Percentiles rank a stretch among this genome's conserved stretches.
Evolutionary conservation across 2,888 invertebrate genomes (phyloP).

Genomic region (Agrypnus murinus): DNA sequence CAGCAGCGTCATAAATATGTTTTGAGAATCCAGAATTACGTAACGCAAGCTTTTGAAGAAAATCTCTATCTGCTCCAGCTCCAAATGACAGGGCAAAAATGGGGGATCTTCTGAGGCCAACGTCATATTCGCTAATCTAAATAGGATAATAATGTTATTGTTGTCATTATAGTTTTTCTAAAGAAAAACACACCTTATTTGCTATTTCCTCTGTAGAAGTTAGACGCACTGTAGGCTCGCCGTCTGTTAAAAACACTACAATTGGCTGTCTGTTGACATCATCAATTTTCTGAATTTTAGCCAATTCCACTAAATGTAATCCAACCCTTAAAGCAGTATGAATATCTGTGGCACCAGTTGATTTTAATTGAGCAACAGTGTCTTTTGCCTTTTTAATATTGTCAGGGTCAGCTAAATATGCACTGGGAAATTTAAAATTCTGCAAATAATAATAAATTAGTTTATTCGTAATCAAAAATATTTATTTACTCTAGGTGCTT

Average conservation of each 20-base stretch:
- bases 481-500: too few species aligned
- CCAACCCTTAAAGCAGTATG: constrained; percentile 77
- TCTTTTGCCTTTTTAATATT: constrained; percentile 77
- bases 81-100: constrained; percentile 84
- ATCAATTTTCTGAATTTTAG: constrained; percentile 56
- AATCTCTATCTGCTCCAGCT: constrained; percentile 78
- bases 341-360: constrained; percentile 81
- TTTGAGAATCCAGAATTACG: constrained; percentile 81
- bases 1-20: constrained; percentile 82
- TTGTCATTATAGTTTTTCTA: too few species aligned
- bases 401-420: constrained; percentile 73
- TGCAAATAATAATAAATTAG: too few species aligned
- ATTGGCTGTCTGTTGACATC: constrained; percentile 74
- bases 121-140: constrained; percentile 72
- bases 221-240: constrained; percentile 78
- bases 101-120: constrained; percentile 67
- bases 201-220: constrained; percentile 74
- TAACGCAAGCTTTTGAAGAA: constrained; percentile 79
- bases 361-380: constrained; percentile 74
- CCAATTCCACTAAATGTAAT: constrained; percentile 63
- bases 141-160: too few species aligned
- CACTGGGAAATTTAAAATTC: constrained; percentile 69
- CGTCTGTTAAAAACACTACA: constrained; percentile 80
- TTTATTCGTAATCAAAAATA: too few species aligned
- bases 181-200: constrained; percentile 68